Base-by-base conservation (phyloP, 2,113 vertebrate species). In the Pelusios castaneus region DNA sequence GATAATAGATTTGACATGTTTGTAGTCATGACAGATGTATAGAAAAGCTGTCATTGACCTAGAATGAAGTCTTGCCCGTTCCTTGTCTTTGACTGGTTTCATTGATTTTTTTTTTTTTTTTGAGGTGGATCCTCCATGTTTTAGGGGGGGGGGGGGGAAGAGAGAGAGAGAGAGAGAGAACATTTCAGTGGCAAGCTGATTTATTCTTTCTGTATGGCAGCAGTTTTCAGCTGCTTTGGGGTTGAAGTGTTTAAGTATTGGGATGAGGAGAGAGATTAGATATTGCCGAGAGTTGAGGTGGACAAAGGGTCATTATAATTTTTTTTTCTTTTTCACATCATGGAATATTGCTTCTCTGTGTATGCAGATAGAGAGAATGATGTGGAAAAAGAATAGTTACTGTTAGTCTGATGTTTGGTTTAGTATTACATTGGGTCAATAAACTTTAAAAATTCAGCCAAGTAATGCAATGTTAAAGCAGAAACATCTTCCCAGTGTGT, bases 321-420 rank as follows among this genome's bases (percentile, higher is more conserved):
- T 22, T 21, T 6, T 60, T 38, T 67, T 6, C 31, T 38, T 67
- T 67, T 47, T 47, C n/a, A 38, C 17, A n/a, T 17, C 17, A 9
- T 38, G 63, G 34, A 67, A n/a, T 67, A 67, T 67, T 38, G 63
- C 34, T 67, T 67, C 34, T 4, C 4, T 22, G 11, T 24, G 21
- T 75, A 43, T 25, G 22, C 10, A 38, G 70, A 25, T 25, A 14
- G 70, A 41, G 67, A 43, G 22, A 75, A 75, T 25, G 21, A 75
- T 75, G 22, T 75, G 70, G 70, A 75, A 73, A 58, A 43, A 43
- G 70, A 38, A 75, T 75, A 43, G 91, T 91, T 87, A 91, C 87
- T 88, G 89, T 89, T 1, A 21, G 85, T 86, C 56, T 92, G 45
- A 88, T 84, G 55, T 77, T 86, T 93, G 93, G 82, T 95, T 87